Evolutionary conservation across 2,113 vertebrate species (phyloP).

Genomic region (Copsychus sechellarum): DNA sequence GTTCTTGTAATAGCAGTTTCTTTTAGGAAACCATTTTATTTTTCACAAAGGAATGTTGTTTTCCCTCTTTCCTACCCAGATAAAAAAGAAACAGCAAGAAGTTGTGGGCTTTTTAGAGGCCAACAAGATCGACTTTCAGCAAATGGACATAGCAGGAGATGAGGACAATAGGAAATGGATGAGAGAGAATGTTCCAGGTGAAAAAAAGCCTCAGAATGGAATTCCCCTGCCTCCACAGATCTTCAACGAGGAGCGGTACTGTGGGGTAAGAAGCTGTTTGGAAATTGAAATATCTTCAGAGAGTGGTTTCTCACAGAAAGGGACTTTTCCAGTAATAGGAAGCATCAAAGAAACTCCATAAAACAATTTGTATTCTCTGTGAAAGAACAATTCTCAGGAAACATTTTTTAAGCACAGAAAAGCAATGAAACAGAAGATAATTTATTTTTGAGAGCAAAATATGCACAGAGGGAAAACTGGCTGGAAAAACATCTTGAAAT

Average conservation of each 20-base stretch:
- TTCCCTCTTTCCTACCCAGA: slow-evolving; percentile 72
- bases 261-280: slow-evolving; percentile 83
- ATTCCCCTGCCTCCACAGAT: slow-evolving; percentile 97
- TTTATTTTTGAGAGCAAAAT: neutral
- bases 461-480: neutral
- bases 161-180: slow-evolving; percentile 96
- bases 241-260: slow-evolving; percentile 94
- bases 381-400: neutral
- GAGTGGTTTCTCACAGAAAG: neutral
- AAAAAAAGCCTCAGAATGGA: slow-evolving; percentile 93
- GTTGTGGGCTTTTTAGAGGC: slow-evolving; percentile 95
- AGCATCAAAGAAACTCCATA: neutral
- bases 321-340: neutral
- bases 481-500: neutral
- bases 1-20: neutral
- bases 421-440: neutral
- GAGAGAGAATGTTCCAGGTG: slow-evolving; percentile 93
- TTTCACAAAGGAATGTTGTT: neutral
- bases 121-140: slow-evolving; percentile 92
- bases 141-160: slow-evolving; percentile 93
- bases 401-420: neutral
- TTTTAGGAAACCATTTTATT: neutral
- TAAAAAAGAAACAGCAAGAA: slow-evolving; percentile 99
- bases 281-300: neutral
- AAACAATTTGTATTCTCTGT: neutral